phyloP scores from a whole-genome alignment of 2,888 invertebrate genomes.

The Metellina segmentata region DNA sequence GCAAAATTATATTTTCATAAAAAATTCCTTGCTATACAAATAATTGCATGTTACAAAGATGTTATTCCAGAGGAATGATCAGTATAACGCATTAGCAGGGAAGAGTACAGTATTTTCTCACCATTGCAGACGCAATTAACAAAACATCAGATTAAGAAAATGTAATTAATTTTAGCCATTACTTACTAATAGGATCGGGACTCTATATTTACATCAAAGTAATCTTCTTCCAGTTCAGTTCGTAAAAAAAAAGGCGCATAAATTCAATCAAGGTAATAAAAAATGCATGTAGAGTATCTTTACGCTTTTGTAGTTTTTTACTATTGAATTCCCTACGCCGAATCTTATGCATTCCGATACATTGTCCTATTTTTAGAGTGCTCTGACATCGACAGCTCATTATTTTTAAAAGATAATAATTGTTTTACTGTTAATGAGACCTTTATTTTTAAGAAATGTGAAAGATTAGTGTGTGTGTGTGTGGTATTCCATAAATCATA shows the following conservation, averaged over 20 bases:
- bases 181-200: constrained; percentile 2
- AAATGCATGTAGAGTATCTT: background rate
- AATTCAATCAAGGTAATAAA: constrained; percentile 16
- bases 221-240: background rate
- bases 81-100: background rate
- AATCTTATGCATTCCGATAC: background rate
- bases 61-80: background rate
- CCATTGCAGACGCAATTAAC: constrained; percentile 31
- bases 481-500: no score
- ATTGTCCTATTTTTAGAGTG: constrained; percentile 24
- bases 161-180: constrained; percentile 20
- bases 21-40: no score
- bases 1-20: no score
- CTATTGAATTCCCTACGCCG: background rate
- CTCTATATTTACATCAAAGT: background rate
- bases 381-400: constrained; percentile 43
- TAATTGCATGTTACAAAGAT: background rate
- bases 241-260: background rate
- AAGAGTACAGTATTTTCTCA: constrained; percentile 14
- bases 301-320: background rate
- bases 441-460: background rate
- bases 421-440: constrained; percentile 33
- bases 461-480: no score
- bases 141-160: constrained; percentile 6
- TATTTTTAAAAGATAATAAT: constrained; percentile 46